Conservation (phyloP, 2,113 vertebrate species). For the Tenrec ecaudatus region DNA sequence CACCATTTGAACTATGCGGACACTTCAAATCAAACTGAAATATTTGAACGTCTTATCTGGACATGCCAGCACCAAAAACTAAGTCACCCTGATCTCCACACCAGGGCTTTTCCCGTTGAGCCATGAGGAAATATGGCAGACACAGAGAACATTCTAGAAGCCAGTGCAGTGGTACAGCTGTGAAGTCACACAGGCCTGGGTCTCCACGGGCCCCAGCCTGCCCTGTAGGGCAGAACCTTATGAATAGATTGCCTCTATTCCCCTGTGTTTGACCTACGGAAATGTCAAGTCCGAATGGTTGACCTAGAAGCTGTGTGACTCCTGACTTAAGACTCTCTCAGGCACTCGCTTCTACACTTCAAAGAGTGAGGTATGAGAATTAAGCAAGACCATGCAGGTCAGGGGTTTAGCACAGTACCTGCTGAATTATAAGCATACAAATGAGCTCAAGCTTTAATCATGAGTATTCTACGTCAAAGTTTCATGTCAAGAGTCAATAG, state of each 20-base stretch:
- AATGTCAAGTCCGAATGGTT: background rate
- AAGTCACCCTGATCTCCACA: background rate
- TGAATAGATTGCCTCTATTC: background rate
- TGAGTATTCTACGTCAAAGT: background rate
- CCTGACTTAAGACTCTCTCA: background rate
- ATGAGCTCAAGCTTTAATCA: background rate
- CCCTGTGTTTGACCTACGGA: background rate
- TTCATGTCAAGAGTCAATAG: background rate
- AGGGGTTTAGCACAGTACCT: background rate
- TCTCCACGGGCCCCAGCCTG: background rate
- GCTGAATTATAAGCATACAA: background rate
- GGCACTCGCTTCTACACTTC: background rate
- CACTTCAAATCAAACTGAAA: background rate
- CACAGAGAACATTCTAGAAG: background rate
- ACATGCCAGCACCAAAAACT: slow-evolving; percentile 7
- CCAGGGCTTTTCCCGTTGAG: background rate
- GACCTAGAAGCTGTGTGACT: background rate
- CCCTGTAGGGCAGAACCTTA: background rate
- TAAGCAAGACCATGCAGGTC: background rate
- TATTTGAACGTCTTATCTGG: background rate
- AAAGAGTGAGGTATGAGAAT: background rate
- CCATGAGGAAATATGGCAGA: background rate
- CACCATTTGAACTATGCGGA: background rate
- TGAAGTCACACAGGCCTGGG: background rate
- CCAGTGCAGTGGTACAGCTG: background rate